phyloP scores from a whole-genome alignment of 2,888 invertebrate species.

The Cepaea hortensis region DNA sequence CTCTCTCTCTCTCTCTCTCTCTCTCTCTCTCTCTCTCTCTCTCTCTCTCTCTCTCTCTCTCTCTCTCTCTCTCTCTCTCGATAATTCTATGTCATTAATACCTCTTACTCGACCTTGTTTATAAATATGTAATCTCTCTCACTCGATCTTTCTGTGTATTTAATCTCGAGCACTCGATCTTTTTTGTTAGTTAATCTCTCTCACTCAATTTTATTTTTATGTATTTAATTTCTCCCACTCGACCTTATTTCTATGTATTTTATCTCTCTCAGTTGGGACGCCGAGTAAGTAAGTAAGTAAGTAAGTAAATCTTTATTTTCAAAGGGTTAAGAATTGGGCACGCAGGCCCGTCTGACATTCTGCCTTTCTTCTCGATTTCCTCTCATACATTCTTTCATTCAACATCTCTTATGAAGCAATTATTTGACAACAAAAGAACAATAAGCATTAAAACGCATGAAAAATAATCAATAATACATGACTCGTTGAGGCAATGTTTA shows the following conservation, averaged over 20 bases:
- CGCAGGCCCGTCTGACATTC: no score
- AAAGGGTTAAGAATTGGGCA: no score
- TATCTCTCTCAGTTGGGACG: no score
- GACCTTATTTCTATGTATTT: neutral
- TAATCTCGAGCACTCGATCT: no score
- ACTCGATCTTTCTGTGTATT: neutral
- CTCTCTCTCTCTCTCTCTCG: neutral
- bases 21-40: neutral
- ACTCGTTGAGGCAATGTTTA: no score
- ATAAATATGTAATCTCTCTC: neutral
- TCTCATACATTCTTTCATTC: neutral
- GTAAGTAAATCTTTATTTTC: no score
- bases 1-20: neutral
- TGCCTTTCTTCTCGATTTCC: no score
- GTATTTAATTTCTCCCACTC: neutral
- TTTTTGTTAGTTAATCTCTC: neutral
- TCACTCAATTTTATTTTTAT: neutral
- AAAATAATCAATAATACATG: no score
- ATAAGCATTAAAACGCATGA: no score
- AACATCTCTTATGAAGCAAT: no score
- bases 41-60: neutral
- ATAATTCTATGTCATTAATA: neutral
- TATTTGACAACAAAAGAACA: no score
- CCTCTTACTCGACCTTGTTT: neutral
- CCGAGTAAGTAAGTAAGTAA: no score